phyloP scores from a whole-genome alignment of 2,113 vertebrate species.

The Paramisgurnus dabryanus region DNA sequence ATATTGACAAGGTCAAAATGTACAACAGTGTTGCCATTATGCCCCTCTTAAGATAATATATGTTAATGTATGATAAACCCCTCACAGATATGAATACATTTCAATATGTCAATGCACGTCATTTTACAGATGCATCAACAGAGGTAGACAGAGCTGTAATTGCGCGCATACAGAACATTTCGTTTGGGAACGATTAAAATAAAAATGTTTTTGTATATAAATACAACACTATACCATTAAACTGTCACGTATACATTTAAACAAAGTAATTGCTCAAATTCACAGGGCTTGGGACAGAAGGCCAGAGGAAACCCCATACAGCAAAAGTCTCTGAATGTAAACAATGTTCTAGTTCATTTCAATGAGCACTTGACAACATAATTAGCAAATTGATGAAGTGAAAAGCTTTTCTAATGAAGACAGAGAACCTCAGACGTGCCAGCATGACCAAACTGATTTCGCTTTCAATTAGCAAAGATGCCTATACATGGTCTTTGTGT shows the following conservation, averaged over 20 bases:
- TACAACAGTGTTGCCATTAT: neutral
- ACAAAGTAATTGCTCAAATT: too few relatives aligned
- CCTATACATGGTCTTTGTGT: too few relatives aligned
- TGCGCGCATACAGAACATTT: constrained; percentile 15
- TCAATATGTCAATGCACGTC: constrained; percentile 40
- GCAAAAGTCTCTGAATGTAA: neutral
- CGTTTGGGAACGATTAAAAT: neutral
- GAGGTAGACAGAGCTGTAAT: constrained; percentile 28
- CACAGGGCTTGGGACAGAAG: too few relatives aligned
- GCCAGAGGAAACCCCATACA: too few relatives aligned
- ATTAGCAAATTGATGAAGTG: too few relatives aligned
- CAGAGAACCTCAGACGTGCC: neutral
- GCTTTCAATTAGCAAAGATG: neutral
- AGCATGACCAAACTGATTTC: neutral
- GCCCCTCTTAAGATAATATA: constrained; percentile 50
- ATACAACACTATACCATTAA: neutral
- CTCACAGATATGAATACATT: constrained; percentile 49
- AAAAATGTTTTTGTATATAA: neutral
- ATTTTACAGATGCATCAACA: neutral
- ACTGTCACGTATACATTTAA: neutral
- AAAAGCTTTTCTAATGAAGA: neutral
- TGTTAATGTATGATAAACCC: constrained; percentile 53
- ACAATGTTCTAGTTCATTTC: neutral
- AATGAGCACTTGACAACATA: neutral
- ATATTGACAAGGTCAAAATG: constrained; percentile 18